Base-by-base conservation (phyloP, 2,888 invertebrate genomes). In the Hedychridium roseum region DNA sequence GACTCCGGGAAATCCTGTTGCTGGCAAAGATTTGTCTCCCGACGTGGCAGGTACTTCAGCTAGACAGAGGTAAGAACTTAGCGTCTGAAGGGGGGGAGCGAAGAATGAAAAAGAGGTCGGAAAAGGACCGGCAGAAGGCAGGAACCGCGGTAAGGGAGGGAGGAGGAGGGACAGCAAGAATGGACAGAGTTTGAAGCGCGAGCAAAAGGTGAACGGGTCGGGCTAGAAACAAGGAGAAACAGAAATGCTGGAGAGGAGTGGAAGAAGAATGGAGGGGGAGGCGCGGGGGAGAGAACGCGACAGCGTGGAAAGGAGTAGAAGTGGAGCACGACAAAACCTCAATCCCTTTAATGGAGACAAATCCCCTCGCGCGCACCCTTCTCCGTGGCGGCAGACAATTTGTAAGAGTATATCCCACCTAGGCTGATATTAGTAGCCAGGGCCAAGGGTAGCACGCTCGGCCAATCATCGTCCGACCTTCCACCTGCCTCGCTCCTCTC, bases 281-380 rank as follows among this genome's bases (percentile, higher is more conserved):
- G 39, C 48, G 35, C 20, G 42, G 54, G n/a, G n/a, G n/a, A n/a
- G n/a, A 54, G 66, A 68, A 3, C 16, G 27, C 16, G 15, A 50
- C 50, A 51, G 67, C 70, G 70, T 69, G 66, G 67, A 66, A 50
- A 52, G 53, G 67, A 71, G 70, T 69, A 65, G 67, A 66, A 65
- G 67, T 68, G 65, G 65, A 73, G 66, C 67, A 67, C 69, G 75
- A 75, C 73, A 74, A 75, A 77, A 76, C 74, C 75, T 73, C 72
- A 72, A 77, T 76, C 74, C 73, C 73, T 74, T 74, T 76, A 77
- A 76, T 75, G 73, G 74, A 74, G 74, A 76, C 73, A 76, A 76
- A 76, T 78, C 70, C 73, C 57, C 62, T 65, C 62, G 63, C 68
- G 67, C 66, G 54, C 63, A 44, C 58, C 64, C 62, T 59, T 48